Evolutionary conservation across 2,888 invertebrate species (phyloP).

Genomic region (Lasius platythorax): DNA sequence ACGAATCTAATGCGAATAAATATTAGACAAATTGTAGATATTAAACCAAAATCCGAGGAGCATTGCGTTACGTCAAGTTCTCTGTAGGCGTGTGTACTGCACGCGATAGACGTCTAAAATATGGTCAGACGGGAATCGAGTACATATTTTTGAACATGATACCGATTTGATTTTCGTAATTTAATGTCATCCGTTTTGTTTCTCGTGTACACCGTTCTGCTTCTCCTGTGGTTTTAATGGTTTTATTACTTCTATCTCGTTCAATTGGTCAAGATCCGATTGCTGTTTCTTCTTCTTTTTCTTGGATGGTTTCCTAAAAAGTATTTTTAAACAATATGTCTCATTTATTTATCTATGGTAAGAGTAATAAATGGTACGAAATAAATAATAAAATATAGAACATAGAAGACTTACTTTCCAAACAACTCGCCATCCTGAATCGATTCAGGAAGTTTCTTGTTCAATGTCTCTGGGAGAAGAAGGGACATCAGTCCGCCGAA

Average conservation of each 20-base stretch:
- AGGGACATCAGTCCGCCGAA: constrained; percentile 88
- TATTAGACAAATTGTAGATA: constrained; percentile 22
- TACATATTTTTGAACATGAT: constrained; percentile 70
- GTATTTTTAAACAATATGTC: background rate
- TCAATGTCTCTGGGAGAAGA: constrained; percentile 89
- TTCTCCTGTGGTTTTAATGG: constrained; percentile 81
- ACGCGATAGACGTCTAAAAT: constrained; percentile 59
- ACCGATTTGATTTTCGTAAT: constrained; percentile 48
- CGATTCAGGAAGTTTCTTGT: constrained; percentile 89
- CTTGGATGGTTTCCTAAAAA: constrained; percentile 71
- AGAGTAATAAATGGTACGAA: background rate
- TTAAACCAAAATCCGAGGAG: background rate
- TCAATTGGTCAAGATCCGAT: constrained; percentile 78
- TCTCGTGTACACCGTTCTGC: constrained; percentile 82
- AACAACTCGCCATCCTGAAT: constrained; percentile 89
- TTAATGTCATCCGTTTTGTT: constrained; percentile 82
- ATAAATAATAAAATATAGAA: background rate
- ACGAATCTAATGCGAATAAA: background rate
- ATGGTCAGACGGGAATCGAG: constrained; percentile 64
- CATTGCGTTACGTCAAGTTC: constrained; percentile 16
- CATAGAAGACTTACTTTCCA: constrained; percentile 86
- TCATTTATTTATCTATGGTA: background rate
- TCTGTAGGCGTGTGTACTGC: background rate
- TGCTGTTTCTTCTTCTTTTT: constrained; percentile 75
- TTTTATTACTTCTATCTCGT: constrained; percentile 79